A percentile compares a stretch with the other conserved stretches of the same genome.
Conservation (phyloP, 2,797 vertebrate genomes). For the Coregonus suidteri region DNA sequence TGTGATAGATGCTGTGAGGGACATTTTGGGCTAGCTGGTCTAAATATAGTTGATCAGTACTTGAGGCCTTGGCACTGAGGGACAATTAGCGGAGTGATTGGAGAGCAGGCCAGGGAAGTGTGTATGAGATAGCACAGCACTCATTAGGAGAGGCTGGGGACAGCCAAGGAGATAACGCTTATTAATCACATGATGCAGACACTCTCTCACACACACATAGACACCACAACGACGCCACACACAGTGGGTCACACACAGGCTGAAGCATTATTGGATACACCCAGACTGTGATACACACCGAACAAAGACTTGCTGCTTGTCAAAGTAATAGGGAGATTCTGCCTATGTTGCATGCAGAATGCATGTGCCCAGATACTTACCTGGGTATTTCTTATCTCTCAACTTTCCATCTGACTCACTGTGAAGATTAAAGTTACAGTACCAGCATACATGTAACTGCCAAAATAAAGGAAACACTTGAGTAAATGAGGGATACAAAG, state of each 20-base stretch:
- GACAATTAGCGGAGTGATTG: constrained; percentile 38
- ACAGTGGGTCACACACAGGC: not conserved
- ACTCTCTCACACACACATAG: not conserved
- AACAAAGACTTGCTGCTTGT: not conserved
- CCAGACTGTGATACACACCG: not conserved
- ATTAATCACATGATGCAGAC: constrained; percentile 39
- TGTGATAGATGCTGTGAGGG: constrained; percentile 27
- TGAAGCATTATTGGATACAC: not conserved
- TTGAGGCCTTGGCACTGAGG: constrained; percentile 40
- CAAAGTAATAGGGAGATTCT: not conserved
- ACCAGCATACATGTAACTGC: constrained; percentile 35
- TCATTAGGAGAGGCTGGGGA: constrained; percentile 56
- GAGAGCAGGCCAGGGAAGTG: constrained; percentile 39
- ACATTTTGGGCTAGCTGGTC: constrained; percentile 32
- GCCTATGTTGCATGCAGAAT: not conserved
- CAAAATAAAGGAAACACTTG: too few species aligned
- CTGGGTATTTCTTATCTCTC: not conserved
- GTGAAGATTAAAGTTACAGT: constrained; percentile 40
- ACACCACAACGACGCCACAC: not conserved
- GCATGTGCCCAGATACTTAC: not conserved
- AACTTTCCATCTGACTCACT: constrained; percentile 13
- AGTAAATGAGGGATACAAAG: too few species aligned
- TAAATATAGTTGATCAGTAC: constrained; percentile 58
- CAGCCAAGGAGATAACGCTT: constrained; percentile 54
- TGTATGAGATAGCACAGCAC: constrained; percentile 63